phyloP scores from a whole-genome alignment of 2,113 vertebrate genomes.

The Balaeniceps rex region DNA sequence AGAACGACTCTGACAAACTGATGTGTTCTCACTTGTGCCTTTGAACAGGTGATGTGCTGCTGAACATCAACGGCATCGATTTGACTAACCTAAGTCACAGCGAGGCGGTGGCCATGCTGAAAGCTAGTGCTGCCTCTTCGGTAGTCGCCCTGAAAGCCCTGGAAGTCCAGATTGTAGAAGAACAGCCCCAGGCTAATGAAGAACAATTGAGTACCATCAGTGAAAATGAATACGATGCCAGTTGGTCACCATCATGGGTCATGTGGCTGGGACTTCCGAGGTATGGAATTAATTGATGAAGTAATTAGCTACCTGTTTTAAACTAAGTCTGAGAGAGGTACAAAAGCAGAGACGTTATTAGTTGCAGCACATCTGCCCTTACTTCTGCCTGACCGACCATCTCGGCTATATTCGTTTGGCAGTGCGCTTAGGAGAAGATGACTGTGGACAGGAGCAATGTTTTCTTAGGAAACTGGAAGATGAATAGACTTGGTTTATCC shows the following conservation, averaged over 20 bases:
- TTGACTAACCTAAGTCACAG: constrained; percentile 93
- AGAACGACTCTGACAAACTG: background rate
- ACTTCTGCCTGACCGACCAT: background rate
- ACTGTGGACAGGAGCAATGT: background rate
- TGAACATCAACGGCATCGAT: constrained; percentile 95
- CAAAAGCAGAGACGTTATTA: background rate
- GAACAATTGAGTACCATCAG: constrained; percentile 80
- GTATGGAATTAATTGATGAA: constrained; percentile 38
- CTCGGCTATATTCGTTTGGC: rapidly evolving
- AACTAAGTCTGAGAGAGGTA: background rate
- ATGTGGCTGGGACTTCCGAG: constrained; percentile 98
- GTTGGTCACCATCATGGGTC: constrained; percentile 96
- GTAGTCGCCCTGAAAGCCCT: constrained; percentile 88
- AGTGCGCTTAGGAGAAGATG: background rate
- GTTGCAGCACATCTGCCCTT: background rate
- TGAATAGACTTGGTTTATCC: background rate
- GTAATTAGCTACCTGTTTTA: background rate
- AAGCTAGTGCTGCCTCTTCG: constrained; percentile 89
- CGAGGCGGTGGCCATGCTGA: constrained; percentile 93
- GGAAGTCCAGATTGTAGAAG: constrained; percentile 89
- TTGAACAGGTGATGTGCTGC: constrained; percentile 86
- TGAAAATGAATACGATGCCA: constrained; percentile 92
- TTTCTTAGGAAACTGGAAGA: background rate
- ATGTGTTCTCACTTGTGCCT: background rate
- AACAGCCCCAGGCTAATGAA: constrained; percentile 75